Evolutionary conservation across 1,140 invertebrate genomes (phyloP).

Genomic region (Thrips palmi): DNA sequence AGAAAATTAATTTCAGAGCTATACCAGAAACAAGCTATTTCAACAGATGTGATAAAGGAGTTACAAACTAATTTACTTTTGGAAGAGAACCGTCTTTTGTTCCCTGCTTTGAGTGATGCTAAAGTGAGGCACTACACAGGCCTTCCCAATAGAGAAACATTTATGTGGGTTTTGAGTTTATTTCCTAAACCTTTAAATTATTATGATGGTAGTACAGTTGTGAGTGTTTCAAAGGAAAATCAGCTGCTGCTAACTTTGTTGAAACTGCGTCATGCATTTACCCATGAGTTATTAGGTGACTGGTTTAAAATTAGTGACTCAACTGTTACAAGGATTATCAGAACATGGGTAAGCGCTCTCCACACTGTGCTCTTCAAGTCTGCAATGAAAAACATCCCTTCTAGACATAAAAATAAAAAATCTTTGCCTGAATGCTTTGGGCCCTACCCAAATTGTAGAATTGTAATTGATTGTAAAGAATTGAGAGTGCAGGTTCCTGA

Average conservation of each 20-base stretch:
- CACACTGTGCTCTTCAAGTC: background rate
- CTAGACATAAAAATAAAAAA: background rate
- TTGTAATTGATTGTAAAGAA: slow-evolving; percentile 13
- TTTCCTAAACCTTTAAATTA: no score
- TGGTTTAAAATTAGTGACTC: background rate
- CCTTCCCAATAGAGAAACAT: no score
- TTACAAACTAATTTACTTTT: no score
- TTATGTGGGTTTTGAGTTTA: no score
- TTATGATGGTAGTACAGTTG: no score
- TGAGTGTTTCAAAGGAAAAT: no score
- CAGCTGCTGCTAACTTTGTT: slow-evolving; percentile 6
- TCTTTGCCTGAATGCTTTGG: slow-evolving; percentile 2
- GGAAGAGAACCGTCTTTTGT: no score
- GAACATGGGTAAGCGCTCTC: background rate
- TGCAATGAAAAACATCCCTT: slow-evolving; percentile 4
- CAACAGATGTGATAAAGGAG: no score
- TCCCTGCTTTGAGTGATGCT: no score
- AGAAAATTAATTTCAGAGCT: no score
- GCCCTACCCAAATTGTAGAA: slow-evolving; percentile 1
- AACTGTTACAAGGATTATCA: background rate
- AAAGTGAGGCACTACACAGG: no score
- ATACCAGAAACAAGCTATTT: no score
- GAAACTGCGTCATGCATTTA: background rate
- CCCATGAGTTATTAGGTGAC: background rate
- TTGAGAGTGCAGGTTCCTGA: slow-evolving; percentile 2